Base-by-base conservation (phyloP, 2,888 invertebrate genomes). In the Strigamia transsilvanica region DNA sequence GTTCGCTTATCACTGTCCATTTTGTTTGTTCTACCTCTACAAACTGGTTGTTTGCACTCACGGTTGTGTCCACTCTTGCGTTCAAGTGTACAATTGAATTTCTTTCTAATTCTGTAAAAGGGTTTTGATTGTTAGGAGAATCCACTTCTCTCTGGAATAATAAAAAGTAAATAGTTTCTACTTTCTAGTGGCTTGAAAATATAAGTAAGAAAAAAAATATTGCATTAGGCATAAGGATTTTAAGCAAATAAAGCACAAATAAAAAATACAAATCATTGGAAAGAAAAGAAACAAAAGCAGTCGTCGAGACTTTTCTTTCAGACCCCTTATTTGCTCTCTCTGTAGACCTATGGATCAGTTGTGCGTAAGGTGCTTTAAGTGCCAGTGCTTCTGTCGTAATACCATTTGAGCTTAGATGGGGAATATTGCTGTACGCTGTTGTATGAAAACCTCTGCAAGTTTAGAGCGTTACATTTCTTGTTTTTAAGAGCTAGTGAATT, bases 51-150 rank as follows among this genome's bases (percentile, higher is more conserved):
- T 61, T 61, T 61, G 61, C 61, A 61, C 61, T 61, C 46, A 46
- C 23, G 61, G 23, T 23, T 23, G 21, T 61, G 61, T 61, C 61
- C 61, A 61, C 61, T 61, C 61, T 61, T 61, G 61, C 61, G 61
- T 61, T 61, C 61, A 61, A 61, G 61, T 61, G 61, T 61, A 61
- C 61, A 61, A 61, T 61, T 61, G 61, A 61, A 61, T 61, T 61
- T 23, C 61, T 23, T 61, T 61, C 61, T 61, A 61, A 61, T 61
- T 61, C 61, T 61, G 61, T 61, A 61, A 61, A 61, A 61, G 23
- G 61, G 21, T 61, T 51, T 61, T 61, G 61, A 61, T 21, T 3
- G 61, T 61, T n/a, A 61, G 18, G 61, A 18, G 61, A 61, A 21
- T n/a, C 18, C 18, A n/a, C n/a, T 15, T 12, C 15, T 46, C 15